Conservation (phyloP, 2,113 vertebrate species). For the Catharus fuscescens region DNA sequence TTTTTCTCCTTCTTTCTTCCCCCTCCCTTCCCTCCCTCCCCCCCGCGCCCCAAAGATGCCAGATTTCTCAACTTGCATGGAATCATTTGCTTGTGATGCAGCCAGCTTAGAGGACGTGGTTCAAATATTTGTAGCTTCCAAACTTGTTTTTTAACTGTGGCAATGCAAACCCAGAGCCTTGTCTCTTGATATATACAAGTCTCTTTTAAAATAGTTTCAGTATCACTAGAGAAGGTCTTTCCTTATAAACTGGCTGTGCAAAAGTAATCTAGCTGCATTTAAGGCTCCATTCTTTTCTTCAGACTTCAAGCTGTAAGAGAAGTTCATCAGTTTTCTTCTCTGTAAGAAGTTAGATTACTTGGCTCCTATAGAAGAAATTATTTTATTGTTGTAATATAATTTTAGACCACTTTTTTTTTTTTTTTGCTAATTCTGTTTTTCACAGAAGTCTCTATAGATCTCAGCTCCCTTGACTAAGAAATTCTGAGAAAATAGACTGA, state of each 20-base stretch:
- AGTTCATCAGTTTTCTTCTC: slow-evolving; percentile 25
- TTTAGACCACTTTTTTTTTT: not conserved
- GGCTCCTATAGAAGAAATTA: not conserved
- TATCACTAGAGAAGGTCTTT: not conserved
- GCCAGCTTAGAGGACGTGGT: not conserved
- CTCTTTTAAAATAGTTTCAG: slow-evolving; percentile 7
- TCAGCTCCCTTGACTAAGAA: not conserved
- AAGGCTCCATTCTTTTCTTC: slow-evolving; percentile 26
- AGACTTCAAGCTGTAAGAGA: slow-evolving; percentile 2
- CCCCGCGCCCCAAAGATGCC: not conserved
- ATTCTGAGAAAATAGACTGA: not conserved
- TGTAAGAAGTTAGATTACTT: slow-evolving; percentile 12
- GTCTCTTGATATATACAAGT: not conserved
- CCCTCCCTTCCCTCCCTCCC: not conserved
- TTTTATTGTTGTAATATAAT: not conserved
- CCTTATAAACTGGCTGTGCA: not conserved
- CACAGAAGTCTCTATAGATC: not conserved
- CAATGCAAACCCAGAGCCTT: not conserved
- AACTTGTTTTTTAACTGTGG: not conserved
- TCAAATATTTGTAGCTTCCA: slow-evolving; percentile 12
- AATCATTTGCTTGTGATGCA: slow-evolving; percentile 15
- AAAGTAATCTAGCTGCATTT: slow-evolving; percentile 20
- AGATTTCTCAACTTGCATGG: slow-evolving; percentile 35
- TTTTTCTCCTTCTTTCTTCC: not conserved
- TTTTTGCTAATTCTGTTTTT: not conserved